These are phyloP conservation scores for Ornithoptera alexandrae DNA, from an alignment of 2,888 invertebrate species.

Conservation along the genomic window DNA sequence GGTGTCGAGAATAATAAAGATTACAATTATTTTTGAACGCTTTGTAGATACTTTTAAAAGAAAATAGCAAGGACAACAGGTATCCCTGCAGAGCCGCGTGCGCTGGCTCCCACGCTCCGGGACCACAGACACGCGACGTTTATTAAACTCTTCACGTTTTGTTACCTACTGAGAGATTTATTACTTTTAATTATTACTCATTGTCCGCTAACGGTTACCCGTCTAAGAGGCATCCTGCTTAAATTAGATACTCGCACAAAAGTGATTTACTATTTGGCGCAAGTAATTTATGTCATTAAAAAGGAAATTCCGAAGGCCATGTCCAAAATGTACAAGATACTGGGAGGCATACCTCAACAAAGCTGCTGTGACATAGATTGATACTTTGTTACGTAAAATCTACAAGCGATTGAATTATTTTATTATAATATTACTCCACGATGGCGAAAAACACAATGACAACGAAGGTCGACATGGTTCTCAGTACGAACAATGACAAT, in stretches of 20 bases:
- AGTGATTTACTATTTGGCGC: conserved; percentile 47
- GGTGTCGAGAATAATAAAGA: neutral
- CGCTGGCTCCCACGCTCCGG: conserved; percentile 61
- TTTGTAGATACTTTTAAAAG: neutral
- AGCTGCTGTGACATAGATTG: no score
- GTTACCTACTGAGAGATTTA: conserved; percentile 78
- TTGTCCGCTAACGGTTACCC: conserved; percentile 68
- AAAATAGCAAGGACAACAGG: neutral
- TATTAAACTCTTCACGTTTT: conserved; percentile 77
- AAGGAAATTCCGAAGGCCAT: conserved; percentile 3
- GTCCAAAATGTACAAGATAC: no score
- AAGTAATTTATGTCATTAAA: conserved; percentile 20
- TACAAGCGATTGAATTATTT: no score
- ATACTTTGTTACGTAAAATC: no score
- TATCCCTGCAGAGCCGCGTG: conserved; percentile 41
- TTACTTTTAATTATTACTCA: conserved; percentile 80
- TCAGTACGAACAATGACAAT: no score
- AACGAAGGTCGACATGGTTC: no score
- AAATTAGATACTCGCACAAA: conserved; percentile 67
- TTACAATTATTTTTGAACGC: neutral
- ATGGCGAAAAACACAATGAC: no score
- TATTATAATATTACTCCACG: no score
- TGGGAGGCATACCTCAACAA: no score
- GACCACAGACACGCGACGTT: conserved; percentile 73
- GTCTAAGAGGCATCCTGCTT: conserved; percentile 61